Conservation (phyloP, 2,888 invertebrate genomes). For the Ochropleura plecta region DNA sequence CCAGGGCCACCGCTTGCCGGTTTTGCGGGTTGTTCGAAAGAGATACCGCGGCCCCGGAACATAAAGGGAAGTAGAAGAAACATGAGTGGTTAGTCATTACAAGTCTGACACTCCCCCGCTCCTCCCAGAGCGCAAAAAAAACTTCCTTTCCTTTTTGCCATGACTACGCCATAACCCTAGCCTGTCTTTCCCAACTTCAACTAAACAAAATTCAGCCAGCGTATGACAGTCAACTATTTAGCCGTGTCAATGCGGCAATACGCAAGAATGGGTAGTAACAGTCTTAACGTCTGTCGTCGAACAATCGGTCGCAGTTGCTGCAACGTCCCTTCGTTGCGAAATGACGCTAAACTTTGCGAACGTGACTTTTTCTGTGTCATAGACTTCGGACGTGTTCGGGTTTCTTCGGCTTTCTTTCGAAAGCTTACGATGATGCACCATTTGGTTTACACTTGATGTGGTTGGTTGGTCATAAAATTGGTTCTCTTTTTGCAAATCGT, state of each 20-base stretch:
- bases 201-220: slow-evolving; percentile 27
- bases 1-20: too few relatives aligned
- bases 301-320: slow-evolving; percentile 59
- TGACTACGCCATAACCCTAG: background rate
- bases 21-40: too few relatives aligned
- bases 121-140: too few relatives aligned
- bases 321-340: slow-evolving; percentile 65
- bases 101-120: too few relatives aligned
- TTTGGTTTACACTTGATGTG: slow-evolving; percentile 13
- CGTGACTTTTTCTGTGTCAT: slow-evolving; percentile 71
- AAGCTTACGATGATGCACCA: background rate
- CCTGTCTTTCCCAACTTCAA: slow-evolving; percentile 34
- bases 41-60: too few relatives aligned
- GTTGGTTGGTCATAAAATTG: background rate
- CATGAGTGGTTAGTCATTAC: too few relatives aligned
- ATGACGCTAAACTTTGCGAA: slow-evolving; percentile 58
- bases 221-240: slow-evolving; percentile 50
- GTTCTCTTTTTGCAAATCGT: background rate
- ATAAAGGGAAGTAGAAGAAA: too few relatives aligned
- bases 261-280: slow-evolving; percentile 52
- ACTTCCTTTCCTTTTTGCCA: background rate
- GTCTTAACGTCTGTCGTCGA: slow-evolving; percentile 22
- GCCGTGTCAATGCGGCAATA: slow-evolving; percentile 51
- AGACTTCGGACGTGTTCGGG: slow-evolving; percentile 26
- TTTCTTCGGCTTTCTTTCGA: slow-evolving; percentile 29